Evolutionary conservation across 2,888 invertebrate genomes (phyloP), one percentile per base, ranked within the genome.

Genomic region (Ernsta delagoae): DNA sequence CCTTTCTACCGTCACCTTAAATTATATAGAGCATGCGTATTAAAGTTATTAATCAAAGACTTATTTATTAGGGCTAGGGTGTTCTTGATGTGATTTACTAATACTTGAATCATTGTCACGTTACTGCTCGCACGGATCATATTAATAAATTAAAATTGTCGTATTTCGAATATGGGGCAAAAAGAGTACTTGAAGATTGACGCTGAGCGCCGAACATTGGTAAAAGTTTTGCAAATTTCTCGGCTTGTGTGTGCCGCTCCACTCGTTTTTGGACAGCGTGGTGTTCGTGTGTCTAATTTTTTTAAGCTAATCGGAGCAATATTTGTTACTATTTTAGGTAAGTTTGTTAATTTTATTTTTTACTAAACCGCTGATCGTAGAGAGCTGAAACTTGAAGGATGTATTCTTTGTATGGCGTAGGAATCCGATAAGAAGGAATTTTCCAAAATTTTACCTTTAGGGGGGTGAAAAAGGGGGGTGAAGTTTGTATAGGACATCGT

Each of bases 11-110:
- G n/a, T 45, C 45, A 45, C 45, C 45, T 45, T 45, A 45, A n/a
- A 11, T 45, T 45, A 45, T n/a, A n/a, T n/a, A 45, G 45, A 45
- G 45, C 45, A 45, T 45, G 45, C 45, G 45, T 45, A 45, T 11
- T 0, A 45, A 45, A 45, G 45, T 11, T 45, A 45, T 45, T 45
- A n/a, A 45, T 45, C n/a, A 4, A 5, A 39, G 7, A 39, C 4
- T 39, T 39, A n/a, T 43, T 39, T 39, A n/a, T 43, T 9, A 43
- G 8, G 43, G 43, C 9, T 43, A 9, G 0, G 43, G 43, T 3
- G 31, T 31, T 31, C 31, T 31, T 31, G 31, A 31, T 31, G 31
- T 31, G 31, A 31, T 31, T 31, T 31, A 31, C 31, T 31, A 31
- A 31, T 43, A 43, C 43, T 43, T 43, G 43, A 4, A 43, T 43